Conservation (phyloP, 2,797 vertebrate genomes). For the Thunnus albacares region DNA sequence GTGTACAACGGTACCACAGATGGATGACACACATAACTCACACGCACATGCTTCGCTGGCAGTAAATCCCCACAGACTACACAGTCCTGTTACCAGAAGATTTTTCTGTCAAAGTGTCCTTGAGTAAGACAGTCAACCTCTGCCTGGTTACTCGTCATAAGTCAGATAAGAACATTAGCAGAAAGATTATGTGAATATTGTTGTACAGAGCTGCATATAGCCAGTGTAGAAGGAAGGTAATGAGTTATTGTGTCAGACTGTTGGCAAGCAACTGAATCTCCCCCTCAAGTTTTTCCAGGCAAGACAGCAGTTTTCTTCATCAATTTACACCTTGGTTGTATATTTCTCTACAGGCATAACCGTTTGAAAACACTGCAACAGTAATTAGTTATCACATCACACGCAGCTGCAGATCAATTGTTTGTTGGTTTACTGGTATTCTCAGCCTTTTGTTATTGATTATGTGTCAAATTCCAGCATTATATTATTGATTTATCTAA, state of each 20-base stretch:
- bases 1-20: conserved; percentile 55
- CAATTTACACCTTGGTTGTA: background rate
- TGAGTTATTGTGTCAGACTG: background rate
- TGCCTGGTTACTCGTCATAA: conserved; percentile 66
- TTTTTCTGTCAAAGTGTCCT: conserved; percentile 79
- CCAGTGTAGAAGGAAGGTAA: background rate
- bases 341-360: conserved; percentile 19
- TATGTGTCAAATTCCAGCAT: background rate
- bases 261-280: background rate
- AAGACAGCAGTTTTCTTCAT: conserved; percentile 10
- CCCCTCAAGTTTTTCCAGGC: background rate
- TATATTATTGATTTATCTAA: background rate
- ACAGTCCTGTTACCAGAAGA: conserved; percentile 74
- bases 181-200: conserved; percentile 49
- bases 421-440: background rate
- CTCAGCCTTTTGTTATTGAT: background rate
- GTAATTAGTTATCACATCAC: conserved; percentile 3
- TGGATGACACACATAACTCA: conserved; percentile 71
- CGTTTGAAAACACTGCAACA: conserved; percentile 9
- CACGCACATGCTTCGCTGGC: conserved; percentile 57
- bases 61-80: conserved; percentile 76
- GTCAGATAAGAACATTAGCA: conserved; percentile 50
- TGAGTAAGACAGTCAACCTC: conserved; percentile 70
- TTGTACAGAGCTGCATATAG: background rate
- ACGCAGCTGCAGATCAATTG: background rate